phyloP scores from a whole-genome alignment of 1,140 invertebrate genomes.

The Dendroctonus valens region DNA sequence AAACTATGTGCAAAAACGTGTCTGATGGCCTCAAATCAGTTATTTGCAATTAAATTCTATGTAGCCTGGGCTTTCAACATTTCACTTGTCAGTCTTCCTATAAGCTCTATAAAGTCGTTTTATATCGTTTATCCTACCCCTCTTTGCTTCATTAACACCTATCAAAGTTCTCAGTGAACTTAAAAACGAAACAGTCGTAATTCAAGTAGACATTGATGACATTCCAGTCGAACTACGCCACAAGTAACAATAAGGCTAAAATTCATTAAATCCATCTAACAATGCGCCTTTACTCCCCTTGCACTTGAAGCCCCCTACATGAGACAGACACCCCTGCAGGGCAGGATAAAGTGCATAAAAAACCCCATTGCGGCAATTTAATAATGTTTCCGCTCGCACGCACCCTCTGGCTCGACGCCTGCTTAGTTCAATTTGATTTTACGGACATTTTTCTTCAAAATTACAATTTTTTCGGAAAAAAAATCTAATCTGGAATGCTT shows the following conservation, averaged over 20 bases:
- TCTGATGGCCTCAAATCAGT: too few relatives aligned
- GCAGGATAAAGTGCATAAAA: conserved; percentile 43
- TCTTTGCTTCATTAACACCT: conserved; percentile 10
- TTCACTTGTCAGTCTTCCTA: too few relatives aligned
- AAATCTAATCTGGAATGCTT: too few relatives aligned
- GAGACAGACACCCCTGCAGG: conserved; percentile 25
- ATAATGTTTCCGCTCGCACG: conserved; percentile 47
- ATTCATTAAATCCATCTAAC: conserved; percentile 38
- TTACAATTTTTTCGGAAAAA: too few relatives aligned
- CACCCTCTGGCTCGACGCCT: conserved; percentile 21
- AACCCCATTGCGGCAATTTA: conserved; percentile 46
- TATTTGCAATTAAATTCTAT: too few relatives aligned
- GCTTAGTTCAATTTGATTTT: conserved; percentile 26
- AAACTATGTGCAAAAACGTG: too few relatives aligned
- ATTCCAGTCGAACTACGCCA: conserved; percentile 17
- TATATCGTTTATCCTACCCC: neutral
- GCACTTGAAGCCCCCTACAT: conserved; percentile 18
- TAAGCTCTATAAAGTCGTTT: too few relatives aligned
- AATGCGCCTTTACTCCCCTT: conserved; percentile 26
- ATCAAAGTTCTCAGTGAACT: conserved; percentile 7
- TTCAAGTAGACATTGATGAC: conserved; percentile 27
- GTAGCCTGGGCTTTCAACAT: too few relatives aligned
- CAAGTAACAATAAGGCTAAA: conserved; percentile 30
- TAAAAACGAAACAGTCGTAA: conserved; percentile 28
- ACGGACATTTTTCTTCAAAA: conserved; percentile 43